These are phyloP conservation scores for Acronicta psi DNA, from an alignment of 2,888 invertebrate species.

Conservation along the genomic window DNA sequence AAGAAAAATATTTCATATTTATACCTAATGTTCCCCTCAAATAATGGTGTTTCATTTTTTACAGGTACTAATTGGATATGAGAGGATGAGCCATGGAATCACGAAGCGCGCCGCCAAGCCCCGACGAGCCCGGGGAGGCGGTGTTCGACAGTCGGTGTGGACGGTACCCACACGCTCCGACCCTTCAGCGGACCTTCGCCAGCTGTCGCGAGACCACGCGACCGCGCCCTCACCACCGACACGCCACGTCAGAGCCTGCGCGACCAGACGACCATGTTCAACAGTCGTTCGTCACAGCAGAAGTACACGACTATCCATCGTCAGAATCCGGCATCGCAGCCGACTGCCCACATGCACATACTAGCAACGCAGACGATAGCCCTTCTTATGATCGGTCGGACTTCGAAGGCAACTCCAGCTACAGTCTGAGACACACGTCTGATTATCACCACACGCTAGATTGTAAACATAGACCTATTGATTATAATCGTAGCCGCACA, in stretches of 20 bases:
- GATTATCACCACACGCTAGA: constrained; percentile 82
- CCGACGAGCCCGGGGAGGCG: constrained; percentile 88
- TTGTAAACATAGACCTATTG: constrained; percentile 79
- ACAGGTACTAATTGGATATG: constrained; percentile 80
- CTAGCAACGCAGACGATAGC: constrained; percentile 84
- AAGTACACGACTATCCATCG: constrained; percentile 88
- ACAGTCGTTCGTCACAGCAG: constrained; percentile 75
- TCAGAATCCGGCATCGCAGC: constrained; percentile 88
- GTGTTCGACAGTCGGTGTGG: constrained; percentile 94
- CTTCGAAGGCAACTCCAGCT: constrained; percentile 82
- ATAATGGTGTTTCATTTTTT: constrained; percentile 64
- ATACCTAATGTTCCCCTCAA: constrained; percentile 44
- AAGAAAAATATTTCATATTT: constrained; percentile 65
- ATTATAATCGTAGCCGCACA: constrained; percentile 82
- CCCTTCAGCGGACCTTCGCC: constrained; percentile 83
- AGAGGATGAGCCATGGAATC: constrained; percentile 89
- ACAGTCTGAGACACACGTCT: constrained; percentile 79
- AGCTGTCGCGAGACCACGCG: constrained; percentile 82
- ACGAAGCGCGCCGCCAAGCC: constrained; percentile 89
- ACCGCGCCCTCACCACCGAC: constrained; percentile 82
- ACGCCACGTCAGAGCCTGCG: constrained; percentile 84
- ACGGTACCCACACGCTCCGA: constrained; percentile 90
- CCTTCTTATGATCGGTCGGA: constrained; percentile 85
- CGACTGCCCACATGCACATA: constrained; percentile 85
- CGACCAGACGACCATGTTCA: constrained; percentile 83